A percentile compares a stretch with the other conserved stretches of the same genome.
phyloP scores from a whole-genome alignment of 2,113 vertebrate genomes.

The Colossoma macropomum region DNA sequence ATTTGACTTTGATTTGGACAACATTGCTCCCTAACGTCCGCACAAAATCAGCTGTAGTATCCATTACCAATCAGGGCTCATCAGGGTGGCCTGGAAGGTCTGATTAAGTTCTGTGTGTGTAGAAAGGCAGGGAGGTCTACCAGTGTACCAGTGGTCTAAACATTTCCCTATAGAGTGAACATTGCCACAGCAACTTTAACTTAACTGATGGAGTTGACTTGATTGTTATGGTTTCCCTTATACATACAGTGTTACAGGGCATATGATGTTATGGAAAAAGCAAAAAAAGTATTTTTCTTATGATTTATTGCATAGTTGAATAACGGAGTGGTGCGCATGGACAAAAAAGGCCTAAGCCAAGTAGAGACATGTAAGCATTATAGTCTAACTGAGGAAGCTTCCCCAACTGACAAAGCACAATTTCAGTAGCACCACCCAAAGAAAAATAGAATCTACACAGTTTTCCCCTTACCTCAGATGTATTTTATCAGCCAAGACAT shows the following conservation, averaged over 20 bases:
- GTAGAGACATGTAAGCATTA: neutral
- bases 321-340: neutral
- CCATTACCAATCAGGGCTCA: neutral
- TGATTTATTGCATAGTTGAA: neutral
- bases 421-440: neutral
- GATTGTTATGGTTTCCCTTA: constrained; percentile 19
- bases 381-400: no score
- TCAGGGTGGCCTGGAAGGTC: neutral
- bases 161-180: neutral
- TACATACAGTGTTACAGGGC: neutral
- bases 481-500: no score
- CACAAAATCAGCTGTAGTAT: no score
- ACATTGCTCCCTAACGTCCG: no score
- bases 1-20: no score
- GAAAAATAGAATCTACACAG: no score
- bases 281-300: neutral
- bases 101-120: constrained; percentile 41
- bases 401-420: no score
- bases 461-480: no score
- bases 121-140: constrained; percentile 16
- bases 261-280: neutral
- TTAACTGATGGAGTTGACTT: neutral
- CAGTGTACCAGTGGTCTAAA: constrained; percentile 14
- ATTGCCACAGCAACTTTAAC: neutral
- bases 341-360: neutral